Evolutionary conservation across 2,113 vertebrate genomes (phyloP).

Genomic region (Paramormyrops kingsleyae): DNA sequence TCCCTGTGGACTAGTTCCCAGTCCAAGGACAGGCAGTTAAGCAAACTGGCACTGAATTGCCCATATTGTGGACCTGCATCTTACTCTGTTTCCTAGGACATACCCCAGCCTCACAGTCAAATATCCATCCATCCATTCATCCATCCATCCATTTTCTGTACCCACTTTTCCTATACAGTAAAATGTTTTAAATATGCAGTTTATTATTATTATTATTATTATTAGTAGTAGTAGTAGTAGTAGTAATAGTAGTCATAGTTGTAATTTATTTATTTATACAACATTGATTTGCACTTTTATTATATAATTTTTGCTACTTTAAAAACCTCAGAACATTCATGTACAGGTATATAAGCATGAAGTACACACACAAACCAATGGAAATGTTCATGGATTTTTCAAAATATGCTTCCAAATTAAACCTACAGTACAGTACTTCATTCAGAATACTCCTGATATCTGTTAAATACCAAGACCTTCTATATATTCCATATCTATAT

Average conservation of each 20-base stretch:
- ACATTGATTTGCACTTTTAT: not conserved
- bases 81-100: not conserved
- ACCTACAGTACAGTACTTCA: not conserved
- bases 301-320: not conserved
- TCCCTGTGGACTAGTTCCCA: not conserved
- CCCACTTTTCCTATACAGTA: not conserved
- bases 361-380: not conserved
- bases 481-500: not conserved
- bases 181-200: not conserved
- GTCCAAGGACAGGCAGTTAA: not conserved
- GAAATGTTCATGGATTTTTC: not conserved
- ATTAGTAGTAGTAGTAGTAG: not conserved
- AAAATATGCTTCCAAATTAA: not conserved
- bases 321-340: not conserved
- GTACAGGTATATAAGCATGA: not conserved
- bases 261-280: not conserved
- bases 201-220: not conserved
- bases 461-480: not conserved
- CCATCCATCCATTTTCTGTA: not conserved
- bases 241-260: not conserved
- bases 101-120: not conserved
- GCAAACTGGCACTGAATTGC: not conserved
- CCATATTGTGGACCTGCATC: not conserved
- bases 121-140: not conserved
- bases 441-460: not conserved